Evolutionary conservation across 2,888 invertebrate genomes (phyloP), one percentile per base, ranked within the genome.

Genomic region (Beris chalybata): DNA sequence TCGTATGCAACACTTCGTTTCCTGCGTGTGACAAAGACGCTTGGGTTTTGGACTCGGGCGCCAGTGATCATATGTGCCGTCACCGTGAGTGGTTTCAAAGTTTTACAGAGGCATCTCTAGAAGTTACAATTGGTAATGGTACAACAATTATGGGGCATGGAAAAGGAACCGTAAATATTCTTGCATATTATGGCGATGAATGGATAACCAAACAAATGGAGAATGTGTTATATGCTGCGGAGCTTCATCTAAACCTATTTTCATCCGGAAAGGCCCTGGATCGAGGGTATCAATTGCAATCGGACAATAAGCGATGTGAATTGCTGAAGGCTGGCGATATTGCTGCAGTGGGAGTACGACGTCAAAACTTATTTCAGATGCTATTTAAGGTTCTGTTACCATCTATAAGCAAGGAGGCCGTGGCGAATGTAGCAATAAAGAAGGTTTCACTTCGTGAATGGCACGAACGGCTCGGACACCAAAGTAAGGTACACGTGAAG

Each of bases 301-400:
- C 56, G 12, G 55, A 55, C 45, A 29, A 22, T 12, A 43, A 13
- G 54, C 4, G 29, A 11, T 65, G 56, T 44, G 31, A 29, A 44
- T 29, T 56, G 29, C 5, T 44, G n/a, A 53, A 56, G 45, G 32
- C 29, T 32, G 45, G 56, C 4, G 15, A 30, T 55, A 30, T 56
- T 45, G 44, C 48, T 56, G 54, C 54, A 65, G 56, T 55, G 56
- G 55, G 30, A 56, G 15, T 29, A 29, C 53, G 55, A 31, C 45
- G 44, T 45, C 15, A 38, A 5, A n/a, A 22, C n/a, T 13, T 44
- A 29, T 64, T 22, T 5, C 32, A 55, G 12, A 45, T 56, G 56
- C 12, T 15, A 6, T 56, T 45, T n/a, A 44, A 56, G 15, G 56
- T 55, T 12, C 43, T 30, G 31, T 15, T n/a, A 30, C 29, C 30